Percentiles rank a stretch among this genome's conserved stretches.
Conservation (phyloP, 1,140 invertebrate species). For the Lepidotrigona ventralis region DNA sequence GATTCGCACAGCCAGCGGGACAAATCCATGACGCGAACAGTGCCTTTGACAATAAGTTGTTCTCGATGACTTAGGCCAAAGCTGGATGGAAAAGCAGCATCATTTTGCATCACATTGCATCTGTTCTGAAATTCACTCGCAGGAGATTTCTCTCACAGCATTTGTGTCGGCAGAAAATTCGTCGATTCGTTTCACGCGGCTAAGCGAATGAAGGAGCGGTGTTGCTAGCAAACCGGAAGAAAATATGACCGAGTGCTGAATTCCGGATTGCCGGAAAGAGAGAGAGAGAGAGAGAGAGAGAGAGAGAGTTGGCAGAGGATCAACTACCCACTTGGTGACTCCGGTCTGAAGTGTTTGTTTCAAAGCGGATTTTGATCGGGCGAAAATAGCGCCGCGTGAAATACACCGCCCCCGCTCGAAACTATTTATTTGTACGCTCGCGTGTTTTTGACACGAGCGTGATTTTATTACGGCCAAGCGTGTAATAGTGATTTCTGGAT, state of each 20-base stretch:
- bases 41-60: background rate
- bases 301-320: conserved; percentile 58
- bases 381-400: background rate
- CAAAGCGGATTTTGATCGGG: background rate
- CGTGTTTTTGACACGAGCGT: background rate
- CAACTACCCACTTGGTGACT: conserved; percentile 39
- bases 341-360: background rate
- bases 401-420: background rate
- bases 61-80: background rate
- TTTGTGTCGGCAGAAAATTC: conserved; percentile 47
- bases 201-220: conserved; percentile 11
- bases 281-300: no score
- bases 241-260: conserved; percentile 61
- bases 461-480: background rate
- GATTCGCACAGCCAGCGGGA: background rate
- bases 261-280: conserved; percentile 41
- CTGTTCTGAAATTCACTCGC: no score
- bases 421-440: background rate
- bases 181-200: conserved; percentile 48
- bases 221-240: conserved; percentile 51
- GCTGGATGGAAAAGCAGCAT: no score
- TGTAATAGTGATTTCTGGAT: background rate
- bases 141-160: background rate
- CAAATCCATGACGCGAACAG: background rate
- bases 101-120: no score